A percentile compares a stretch with the other conserved stretches of the same genome.
phyloP scores from a whole-genome alignment of 2,797 vertebrate genomes.

The Novumbra hubbsi region DNA sequence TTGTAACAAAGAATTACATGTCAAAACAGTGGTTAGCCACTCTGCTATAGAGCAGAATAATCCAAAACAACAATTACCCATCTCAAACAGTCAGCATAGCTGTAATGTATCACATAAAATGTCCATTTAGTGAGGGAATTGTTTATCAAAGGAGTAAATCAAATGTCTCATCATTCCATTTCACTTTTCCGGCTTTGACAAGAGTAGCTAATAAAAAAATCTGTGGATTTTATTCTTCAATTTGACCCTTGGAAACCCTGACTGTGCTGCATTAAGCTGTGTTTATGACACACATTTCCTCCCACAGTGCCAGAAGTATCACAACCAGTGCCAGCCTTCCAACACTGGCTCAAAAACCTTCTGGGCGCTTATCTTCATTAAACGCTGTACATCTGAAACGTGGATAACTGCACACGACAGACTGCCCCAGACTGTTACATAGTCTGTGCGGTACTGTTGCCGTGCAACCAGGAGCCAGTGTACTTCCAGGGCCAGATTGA shows the following conservation, averaged over 20 bases:
- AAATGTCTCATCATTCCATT: not conserved
- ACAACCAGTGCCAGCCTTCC: conserved; percentile 22
- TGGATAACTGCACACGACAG: conserved; percentile 36
- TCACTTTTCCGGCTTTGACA: not conserved
- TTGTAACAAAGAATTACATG: not conserved
- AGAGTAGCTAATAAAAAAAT: not conserved
- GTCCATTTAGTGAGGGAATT: not conserved
- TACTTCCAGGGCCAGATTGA: conserved; percentile 14
- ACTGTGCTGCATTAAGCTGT: not conserved
- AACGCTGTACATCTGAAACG: conserved; percentile 20
- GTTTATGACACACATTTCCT: conserved; percentile 21
- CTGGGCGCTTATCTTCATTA: conserved; percentile 9
- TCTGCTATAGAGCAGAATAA: not conserved
- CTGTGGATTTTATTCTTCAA: not conserved
- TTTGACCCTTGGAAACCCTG: not conserved
- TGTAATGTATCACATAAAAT: not conserved
- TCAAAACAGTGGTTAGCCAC: not conserved
- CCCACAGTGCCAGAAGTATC: conserved; percentile 17
- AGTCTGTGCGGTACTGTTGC: conserved; percentile 32
- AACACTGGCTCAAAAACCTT: conserved; percentile 22
- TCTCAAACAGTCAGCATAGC: not conserved
- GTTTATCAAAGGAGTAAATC: not conserved
- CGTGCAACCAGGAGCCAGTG: conserved; percentile 32
- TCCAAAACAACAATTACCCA: not conserved
- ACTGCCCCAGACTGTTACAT: conserved; percentile 34